Base-by-base conservation (phyloP, 2,888 invertebrate genomes). In the Pharmacophagus antenor region DNA sequence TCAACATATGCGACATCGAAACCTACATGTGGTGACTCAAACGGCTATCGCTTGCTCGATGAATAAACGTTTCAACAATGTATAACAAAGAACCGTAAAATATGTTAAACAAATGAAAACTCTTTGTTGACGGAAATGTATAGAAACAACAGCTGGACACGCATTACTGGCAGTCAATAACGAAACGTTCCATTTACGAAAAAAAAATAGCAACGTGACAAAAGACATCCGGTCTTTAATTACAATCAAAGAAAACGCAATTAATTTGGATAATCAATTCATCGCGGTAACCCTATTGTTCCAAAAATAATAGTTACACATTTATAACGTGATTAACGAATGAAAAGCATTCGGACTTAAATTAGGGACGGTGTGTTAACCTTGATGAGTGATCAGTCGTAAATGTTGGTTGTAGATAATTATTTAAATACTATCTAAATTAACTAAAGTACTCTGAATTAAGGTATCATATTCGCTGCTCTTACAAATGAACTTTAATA, bases 221-320 rank as follows among this genome's bases (percentile, higher is more conserved):
- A 57, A 44, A 50, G 23, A 48, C 54, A 44, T 53, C 58, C 58
- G 54, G 37, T 21, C 42, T 6, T 53, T 54, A 59, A 54, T 59
- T 57, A 49, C 49, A 41, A 56, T 49, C 53, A 59, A 21, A 48
- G n/a, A 49, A 54, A 59, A 22, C n/a, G 15, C 48, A 54, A 53
- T 54, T 44, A 49, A 59, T 54, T 59, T n/a, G 25, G 22, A 17
- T 53, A 49, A 59, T 59, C 54, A 21, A 59, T 59, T 58, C 21
- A 21, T 7, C 27, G 41, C 54, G 54, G 58, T 59, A 53, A 49
- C 42, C 58, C 25, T 49, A 59, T 49, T 54, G 50, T 27, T 27
- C 50, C 49, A 57, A 50, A 57, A 57, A 57, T 57, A 57, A 47
- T 46, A 3, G 15, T 25, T 42, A 18, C 44, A 42, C 23, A 52